A percentile compares a stretch with the other conserved stretches of the same genome.
Evolutionary conservation across 1,140 invertebrate genomes (phyloP).

Genomic region (Gonioctena quinquepunctata): DNA sequence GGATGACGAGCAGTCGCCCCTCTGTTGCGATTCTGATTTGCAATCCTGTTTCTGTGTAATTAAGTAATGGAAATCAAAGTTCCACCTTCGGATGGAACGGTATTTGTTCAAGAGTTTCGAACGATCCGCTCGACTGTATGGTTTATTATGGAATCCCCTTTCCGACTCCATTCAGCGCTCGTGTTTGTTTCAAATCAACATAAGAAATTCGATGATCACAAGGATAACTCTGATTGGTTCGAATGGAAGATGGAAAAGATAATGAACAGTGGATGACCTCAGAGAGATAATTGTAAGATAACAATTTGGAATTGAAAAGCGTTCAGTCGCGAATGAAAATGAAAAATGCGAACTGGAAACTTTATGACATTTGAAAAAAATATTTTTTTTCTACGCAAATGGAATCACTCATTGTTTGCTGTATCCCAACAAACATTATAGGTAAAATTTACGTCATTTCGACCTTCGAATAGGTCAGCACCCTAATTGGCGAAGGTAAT

Average conservation of each 20-base stretch:
- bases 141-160: slow-evolving; percentile 19
- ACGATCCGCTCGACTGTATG: slow-evolving; percentile 39
- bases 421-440: too few relatives aligned
- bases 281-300: too few relatives aligned
- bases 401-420: too few relatives aligned
- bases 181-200: background rate
- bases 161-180: background rate
- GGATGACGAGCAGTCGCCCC: slow-evolving; percentile 36
- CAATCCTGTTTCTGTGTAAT: slow-evolving; percentile 49
- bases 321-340: too few relatives aligned
- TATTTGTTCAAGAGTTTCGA: slow-evolving; percentile 49
- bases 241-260: background rate
- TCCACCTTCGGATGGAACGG: slow-evolving; percentile 47
- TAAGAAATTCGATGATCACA: slow-evolving; percentile 2
- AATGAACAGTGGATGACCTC: background rate
- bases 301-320: too few relatives aligned
- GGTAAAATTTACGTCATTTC: too few relatives aligned
- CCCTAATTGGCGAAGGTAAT: too few relatives aligned
- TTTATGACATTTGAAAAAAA: too few relatives aligned
- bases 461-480: too few relatives aligned
- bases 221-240: background rate
- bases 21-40: slow-evolving; percentile 32
- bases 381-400: too few relatives aligned
- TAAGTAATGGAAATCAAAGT: slow-evolving; percentile 54
- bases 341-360: too few relatives aligned